These are phyloP conservation scores for Microctenopoma stevenorrisi DNA, from an alignment of 2,797 vertebrate genomes.

Conservation along the genomic window DNA sequence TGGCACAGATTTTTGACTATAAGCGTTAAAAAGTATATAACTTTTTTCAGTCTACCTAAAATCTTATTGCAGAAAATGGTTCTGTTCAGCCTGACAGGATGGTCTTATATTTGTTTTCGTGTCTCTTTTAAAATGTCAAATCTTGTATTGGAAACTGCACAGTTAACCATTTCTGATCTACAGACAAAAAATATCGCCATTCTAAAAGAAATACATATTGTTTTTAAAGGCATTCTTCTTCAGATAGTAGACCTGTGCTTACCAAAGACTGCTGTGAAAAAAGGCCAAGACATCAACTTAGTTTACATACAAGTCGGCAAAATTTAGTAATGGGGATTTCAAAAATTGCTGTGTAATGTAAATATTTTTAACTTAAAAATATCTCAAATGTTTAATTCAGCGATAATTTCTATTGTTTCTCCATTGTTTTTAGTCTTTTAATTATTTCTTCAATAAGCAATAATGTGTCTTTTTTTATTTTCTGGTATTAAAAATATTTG, in stretches of 20 bases:
- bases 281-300: background rate
- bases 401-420: no score
- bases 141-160: background rate
- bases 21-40: no score
- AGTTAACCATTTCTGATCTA: background rate
- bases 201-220: background rate
- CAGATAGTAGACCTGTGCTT: background rate
- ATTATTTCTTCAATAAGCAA: background rate
- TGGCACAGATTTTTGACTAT: background rate
- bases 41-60: no score
- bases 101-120: no score
- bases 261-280: background rate
- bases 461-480: background rate
- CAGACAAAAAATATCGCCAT: background rate
- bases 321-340: background rate
- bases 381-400: no score
- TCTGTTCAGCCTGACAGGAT: no score
- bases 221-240: background rate
- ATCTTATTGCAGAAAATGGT: no score
- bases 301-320: background rate
- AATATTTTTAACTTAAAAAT: no score
- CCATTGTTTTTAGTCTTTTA: constrained; percentile 17
- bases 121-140: constrained; percentile 14
- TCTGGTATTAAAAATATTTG: background rate
- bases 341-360: no score